Evolutionary conservation across 2,113 vertebrate genomes (phyloP).

Genomic region (Heliornis fulica): DNA sequence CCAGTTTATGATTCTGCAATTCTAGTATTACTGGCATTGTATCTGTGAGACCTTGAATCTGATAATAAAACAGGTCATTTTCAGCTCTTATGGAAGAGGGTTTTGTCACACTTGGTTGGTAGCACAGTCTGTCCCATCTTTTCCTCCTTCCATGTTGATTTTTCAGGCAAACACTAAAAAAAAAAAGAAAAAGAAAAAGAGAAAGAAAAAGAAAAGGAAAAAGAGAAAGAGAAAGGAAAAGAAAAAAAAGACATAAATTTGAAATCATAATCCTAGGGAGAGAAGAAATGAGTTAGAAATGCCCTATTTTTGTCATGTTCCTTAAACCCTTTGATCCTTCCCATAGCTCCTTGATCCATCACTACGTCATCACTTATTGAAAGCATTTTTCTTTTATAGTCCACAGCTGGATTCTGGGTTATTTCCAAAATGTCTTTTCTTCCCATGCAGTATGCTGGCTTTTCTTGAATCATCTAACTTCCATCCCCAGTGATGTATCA

Average conservation of each 20-base stretch:
- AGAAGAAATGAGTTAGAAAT: neutral
- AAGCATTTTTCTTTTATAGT: neutral
- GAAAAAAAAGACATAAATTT: no score
- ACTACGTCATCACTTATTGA: neutral
- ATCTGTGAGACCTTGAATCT: neutral
- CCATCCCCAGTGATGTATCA: neutral
- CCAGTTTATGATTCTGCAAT: no score
- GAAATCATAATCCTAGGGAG: neutral
- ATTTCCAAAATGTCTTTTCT: conserved; percentile 14
- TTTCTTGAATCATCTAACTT: neutral
- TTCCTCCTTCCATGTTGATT: neutral
- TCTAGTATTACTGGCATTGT: neutral
- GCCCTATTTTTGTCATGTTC: conserved; percentile 21
- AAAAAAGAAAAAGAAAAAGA: neutral
- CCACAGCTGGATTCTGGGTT: conserved; percentile 10
- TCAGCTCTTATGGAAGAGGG: neutral
- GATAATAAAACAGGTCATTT: neutral
- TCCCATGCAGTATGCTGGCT: neutral
- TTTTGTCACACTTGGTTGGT: neutral
- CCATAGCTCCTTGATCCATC: conserved; percentile 28
- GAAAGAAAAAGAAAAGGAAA: neutral
- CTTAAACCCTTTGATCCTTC: conserved; percentile 38
- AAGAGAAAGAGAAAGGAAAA: neutral
- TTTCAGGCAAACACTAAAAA: neutral
- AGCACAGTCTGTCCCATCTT: neutral